Conservation (phyloP, 2,797 vertebrate genomes). For the Dromococcyx pavoninus region DNA sequence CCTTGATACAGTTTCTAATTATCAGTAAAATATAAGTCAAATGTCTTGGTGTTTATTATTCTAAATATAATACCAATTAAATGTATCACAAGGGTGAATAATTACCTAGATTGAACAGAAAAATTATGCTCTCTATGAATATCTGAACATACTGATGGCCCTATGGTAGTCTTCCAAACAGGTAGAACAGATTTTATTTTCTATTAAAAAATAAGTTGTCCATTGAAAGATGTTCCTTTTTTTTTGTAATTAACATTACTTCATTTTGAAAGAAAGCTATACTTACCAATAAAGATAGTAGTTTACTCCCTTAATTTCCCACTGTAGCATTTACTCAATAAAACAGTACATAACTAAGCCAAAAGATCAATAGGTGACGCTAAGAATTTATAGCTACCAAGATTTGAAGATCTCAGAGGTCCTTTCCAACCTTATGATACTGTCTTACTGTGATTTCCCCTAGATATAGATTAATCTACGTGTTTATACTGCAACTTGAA, state of each 20-base stretch:
- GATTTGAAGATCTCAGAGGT: too few relatives aligned
- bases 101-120: not conserved
- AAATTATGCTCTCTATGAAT: not conserved
- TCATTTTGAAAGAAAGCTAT: not conserved
- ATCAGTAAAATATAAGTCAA: not conserved
- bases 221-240: not conserved
- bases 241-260: not conserved
- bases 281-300: not conserved
- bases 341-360: not conserved
- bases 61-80: not conserved
- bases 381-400: constrained; percentile 1
- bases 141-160: not conserved
- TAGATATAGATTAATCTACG: not conserved
- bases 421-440: too few relatives aligned
- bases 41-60: not conserved
- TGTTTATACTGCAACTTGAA: not conserved
- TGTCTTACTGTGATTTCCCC: too few relatives aligned
- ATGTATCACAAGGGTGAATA: not conserved
- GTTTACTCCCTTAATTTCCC: not conserved
- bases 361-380: constrained; percentile 16
- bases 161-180: not conserved
- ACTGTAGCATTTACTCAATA: not conserved
- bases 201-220: not conserved
- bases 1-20: not conserved
- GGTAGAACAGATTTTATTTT: not conserved